A percentile compares a stretch with the other conserved stretches of the same genome.
These are phyloP conservation scores for Amphiduros pacificus DNA, from an alignment of 2,888 invertebrate genomes.

Conservation along the genomic window DNA sequence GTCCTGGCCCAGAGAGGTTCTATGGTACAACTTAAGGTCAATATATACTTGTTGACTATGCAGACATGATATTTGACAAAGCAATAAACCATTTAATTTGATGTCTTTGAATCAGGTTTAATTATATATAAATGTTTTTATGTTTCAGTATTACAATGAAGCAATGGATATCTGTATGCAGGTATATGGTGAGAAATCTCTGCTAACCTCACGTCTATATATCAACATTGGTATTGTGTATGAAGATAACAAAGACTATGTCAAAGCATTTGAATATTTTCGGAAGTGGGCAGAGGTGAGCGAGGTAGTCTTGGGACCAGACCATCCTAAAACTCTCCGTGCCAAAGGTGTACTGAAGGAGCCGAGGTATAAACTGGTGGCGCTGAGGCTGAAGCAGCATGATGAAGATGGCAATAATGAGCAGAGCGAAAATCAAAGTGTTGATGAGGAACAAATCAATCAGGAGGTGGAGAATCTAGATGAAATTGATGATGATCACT, in stretches of 20 bases:
- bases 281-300: slow-evolving; percentile 55
- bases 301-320: slow-evolving; percentile 55
- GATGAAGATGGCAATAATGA: slow-evolving; percentile 1
- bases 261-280: slow-evolving; percentile 56
- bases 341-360: slow-evolving; percentile 56
- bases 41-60: too few relatives aligned
- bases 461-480: slow-evolving; percentile 20
- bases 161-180: slow-evolving; percentile 57
- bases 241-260: slow-evolving; percentile 55
- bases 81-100: background rate
- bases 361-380: slow-evolving; percentile 49
- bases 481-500: too few relatives aligned
- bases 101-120: background rate
- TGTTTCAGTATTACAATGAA: slow-evolving; percentile 51
- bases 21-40: slow-evolving; percentile 54
- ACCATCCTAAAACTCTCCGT: slow-evolving; percentile 55
- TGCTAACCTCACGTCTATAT: slow-evolving; percentile 54
- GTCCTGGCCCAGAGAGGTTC: slow-evolving; percentile 53
- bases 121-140: background rate
- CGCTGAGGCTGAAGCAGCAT: slow-evolving; percentile 32
- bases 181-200: slow-evolving; percentile 56
- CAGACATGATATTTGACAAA: too few relatives aligned
- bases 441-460: slow-evolving; percentile 21
- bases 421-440: slow-evolving; percentile 11
- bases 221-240: slow-evolving; percentile 58